Conservation (phyloP, 2,797 vertebrate genomes). For the Neosilurus hyrtlii region DNA sequence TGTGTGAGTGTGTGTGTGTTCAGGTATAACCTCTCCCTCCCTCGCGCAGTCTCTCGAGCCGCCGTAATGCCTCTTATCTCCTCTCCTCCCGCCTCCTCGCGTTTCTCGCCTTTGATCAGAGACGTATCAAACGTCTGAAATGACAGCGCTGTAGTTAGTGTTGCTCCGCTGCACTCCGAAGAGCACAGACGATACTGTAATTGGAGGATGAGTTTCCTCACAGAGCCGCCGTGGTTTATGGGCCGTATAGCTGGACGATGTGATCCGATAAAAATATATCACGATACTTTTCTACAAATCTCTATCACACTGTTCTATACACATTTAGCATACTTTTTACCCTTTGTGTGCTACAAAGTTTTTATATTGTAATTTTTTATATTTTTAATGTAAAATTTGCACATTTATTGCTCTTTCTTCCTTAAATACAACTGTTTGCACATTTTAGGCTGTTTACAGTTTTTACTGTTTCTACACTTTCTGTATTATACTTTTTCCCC, state of each 20-base stretch:
- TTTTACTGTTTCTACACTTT: no score
- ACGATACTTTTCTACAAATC: not conserved
- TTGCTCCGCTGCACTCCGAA: slow-evolving; percentile 49
- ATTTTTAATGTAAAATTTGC: not conserved
- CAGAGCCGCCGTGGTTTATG: slow-evolving; percentile 51
- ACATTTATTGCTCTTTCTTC: not conserved
- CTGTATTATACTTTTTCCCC: no score
- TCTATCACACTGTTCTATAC: not conserved
- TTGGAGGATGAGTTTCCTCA: slow-evolving; percentile 57
- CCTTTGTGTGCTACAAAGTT: no score
- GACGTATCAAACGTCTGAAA: slow-evolving; percentile 60
- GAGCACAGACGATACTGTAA: slow-evolving; percentile 55
- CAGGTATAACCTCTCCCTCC: slow-evolving; percentile 1
- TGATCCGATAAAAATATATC: no score
- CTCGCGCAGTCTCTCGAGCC: not conserved
- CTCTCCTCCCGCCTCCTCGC: slow-evolving; percentile 33
- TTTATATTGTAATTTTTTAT: not conserved
- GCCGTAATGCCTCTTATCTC: slow-evolving; percentile 33
- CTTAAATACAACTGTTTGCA: no score
- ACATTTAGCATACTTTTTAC: not conserved
- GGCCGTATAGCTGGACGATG: not conserved
- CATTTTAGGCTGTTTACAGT: not conserved
- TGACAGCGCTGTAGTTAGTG: slow-evolving; percentile 52
- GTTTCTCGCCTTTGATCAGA: slow-evolving; percentile 53
- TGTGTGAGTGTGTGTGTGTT: no score